These are phyloP conservation scores for Mycteria americana DNA, from an alignment of 2,797 vertebrate species.

Conservation along the genomic window DNA sequence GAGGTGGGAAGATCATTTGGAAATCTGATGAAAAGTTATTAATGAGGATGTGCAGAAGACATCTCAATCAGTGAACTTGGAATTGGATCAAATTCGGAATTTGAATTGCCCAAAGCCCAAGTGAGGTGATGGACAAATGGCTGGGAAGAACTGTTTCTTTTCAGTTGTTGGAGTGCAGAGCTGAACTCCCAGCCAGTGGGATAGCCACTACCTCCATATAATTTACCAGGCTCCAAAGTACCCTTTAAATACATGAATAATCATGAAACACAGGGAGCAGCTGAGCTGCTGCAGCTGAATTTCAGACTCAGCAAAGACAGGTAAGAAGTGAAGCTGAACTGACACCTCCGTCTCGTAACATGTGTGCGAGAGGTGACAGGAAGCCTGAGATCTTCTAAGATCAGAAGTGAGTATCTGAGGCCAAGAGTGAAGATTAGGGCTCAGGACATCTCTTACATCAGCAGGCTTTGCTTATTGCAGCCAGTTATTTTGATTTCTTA, in stretches of 20 bases:
- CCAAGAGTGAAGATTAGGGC: neutral
- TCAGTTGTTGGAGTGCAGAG: neutral
- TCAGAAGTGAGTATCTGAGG: neutral
- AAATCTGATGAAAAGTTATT: neutral
- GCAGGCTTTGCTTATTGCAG: neutral
- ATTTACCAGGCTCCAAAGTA: neutral
- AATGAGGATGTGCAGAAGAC: neutral
- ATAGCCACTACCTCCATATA: fast-evolving
- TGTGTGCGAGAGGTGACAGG: neutral
- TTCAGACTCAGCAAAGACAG: constrained; percentile 16
- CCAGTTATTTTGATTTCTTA: constrained; percentile 34
- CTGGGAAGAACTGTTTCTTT: neutral
- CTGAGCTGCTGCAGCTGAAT: neutral
- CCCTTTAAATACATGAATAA: neutral
- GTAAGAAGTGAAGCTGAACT: constrained; percentile 46
- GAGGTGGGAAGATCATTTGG: neutral
- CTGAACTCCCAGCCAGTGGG: neutral
- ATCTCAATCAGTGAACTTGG: neutral
- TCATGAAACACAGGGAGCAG: neutral
- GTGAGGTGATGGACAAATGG: neutral
- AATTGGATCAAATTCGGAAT: neutral
- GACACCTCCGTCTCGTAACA: neutral
- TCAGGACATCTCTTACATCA: neutral
- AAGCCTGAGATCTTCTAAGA: neutral
- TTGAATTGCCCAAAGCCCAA: neutral